A percentile compares a stretch with the other conserved stretches of the same genome.
phyloP scores from a whole-genome alignment of 1,140 invertebrate genomes.

The Metopolophium dirhodum region DNA sequence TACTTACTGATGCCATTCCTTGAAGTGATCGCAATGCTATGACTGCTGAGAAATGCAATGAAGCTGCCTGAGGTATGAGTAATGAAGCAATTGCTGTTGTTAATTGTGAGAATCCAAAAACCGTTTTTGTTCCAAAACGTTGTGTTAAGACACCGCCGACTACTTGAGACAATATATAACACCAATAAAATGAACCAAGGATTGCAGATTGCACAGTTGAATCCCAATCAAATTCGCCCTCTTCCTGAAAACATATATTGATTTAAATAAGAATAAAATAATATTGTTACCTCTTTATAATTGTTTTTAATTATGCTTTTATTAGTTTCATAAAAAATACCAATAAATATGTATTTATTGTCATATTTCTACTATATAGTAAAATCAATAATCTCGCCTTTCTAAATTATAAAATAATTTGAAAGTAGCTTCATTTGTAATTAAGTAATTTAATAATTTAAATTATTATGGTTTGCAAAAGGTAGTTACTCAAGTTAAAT shows the following conservation, averaged over 20 bases:
- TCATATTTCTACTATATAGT: not conserved
- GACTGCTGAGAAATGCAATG: constrained; percentile 69
- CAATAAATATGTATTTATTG: not conserved
- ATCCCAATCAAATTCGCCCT: constrained; percentile 71
- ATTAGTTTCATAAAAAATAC: not conserved
- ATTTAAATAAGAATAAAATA: not conserved
- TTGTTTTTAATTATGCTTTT: not conserved
- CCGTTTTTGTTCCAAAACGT: constrained; percentile 78
- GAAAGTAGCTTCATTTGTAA: not conserved
- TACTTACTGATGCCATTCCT: constrained; percentile 72
- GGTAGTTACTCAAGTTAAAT: too few relatives aligned
- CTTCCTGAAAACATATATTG: constrained; percentile 60
- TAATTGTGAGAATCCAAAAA: constrained; percentile 77
- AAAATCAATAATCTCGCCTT: not conserved
- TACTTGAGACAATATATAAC: constrained; percentile 75
- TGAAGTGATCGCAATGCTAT: constrained; percentile 72
- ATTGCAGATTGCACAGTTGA: constrained; percentile 70
- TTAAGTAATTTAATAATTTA: not conserved
- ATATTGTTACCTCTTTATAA: not conserved
- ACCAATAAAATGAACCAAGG: constrained; percentile 75
- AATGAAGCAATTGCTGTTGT: constrained; percentile 74
- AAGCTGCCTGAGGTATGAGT: constrained; percentile 70
- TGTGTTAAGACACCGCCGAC: constrained; percentile 78
- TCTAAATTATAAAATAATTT: not conserved
- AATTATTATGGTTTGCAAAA: not conserved